Evolutionary conservation across 2,113 vertebrate species (phyloP).

Genomic region (Mormyrus iriodes): DNA sequence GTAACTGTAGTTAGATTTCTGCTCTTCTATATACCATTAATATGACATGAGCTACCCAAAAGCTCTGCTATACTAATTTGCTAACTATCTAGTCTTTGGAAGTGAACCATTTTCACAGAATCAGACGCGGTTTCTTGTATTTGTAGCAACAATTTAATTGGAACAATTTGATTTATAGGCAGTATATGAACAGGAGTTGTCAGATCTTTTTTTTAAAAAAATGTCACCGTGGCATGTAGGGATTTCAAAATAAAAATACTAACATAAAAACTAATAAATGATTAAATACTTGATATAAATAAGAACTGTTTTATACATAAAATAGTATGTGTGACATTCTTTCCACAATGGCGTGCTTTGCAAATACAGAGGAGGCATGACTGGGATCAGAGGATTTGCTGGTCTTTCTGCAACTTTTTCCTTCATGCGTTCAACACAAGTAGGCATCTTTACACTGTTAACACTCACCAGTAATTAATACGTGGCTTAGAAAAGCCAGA

Average conservation of each 20-base stretch:
- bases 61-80: background rate
- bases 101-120: background rate
- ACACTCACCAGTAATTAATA: slow-evolving; percentile 11
- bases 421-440: slow-evolving; percentile 13
- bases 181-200: slow-evolving; percentile 48
- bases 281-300: slow-evolving; percentile 85
- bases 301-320: slow-evolving; percentile 94
- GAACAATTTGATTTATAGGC: slow-evolving; percentile 64
- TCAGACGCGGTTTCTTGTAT: slow-evolving; percentile 26
- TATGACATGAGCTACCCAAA: background rate
- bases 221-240: slow-evolving; percentile 16
- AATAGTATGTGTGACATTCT: slow-evolving; percentile 49
- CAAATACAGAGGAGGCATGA: slow-evolving; percentile 10
- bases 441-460: slow-evolving; percentile 1
- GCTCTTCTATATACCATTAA: background rate
- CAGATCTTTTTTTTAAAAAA: slow-evolving; percentile 44
- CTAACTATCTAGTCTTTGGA: background rate
- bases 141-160: slow-evolving; percentile 67
- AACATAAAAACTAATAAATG: slow-evolving; percentile 55
- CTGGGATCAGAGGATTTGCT: background rate
- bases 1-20: no score
- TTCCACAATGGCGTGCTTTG: slow-evolving; percentile 36
- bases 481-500: background rate
- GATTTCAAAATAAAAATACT: slow-evolving; percentile 29
- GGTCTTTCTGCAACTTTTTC: slow-evolving; percentile 6